phyloP scores from a whole-genome alignment of 2,888 invertebrate genomes.

The Adelognathus sp. region DNA sequence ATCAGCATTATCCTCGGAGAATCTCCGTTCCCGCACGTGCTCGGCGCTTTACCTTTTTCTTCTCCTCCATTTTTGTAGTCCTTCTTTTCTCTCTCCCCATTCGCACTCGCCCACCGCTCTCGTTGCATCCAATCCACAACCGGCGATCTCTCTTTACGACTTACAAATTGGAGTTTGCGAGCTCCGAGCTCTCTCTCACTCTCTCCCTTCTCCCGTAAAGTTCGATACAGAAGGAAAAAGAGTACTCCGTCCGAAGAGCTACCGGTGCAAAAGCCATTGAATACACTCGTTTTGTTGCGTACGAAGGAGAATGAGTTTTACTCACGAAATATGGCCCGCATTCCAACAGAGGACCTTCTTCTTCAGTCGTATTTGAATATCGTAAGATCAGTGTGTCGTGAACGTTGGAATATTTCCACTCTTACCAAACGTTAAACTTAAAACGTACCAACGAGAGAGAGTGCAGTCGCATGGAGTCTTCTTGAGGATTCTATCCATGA shows the following conservation, averaged over 20 bases:
- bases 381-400: conserved; percentile 64
- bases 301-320: conserved; percentile 42
- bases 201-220: too few relatives aligned
- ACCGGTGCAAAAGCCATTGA: background rate
- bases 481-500: background rate
- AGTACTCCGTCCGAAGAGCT: background rate
- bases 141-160: conserved; percentile 56
- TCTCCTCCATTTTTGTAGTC: background rate
- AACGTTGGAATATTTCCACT: conserved; percentile 59
- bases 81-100: background rate
- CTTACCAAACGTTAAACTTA: conserved; percentile 8
- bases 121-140: conserved; percentile 11
- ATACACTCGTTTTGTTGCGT: background rate
- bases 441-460: background rate
- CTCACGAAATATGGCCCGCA: too few relatives aligned
- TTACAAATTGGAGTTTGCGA: conserved; percentile 61
- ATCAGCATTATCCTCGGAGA: conserved; percentile 55
- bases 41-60: conserved; percentile 15
- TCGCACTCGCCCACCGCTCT: conserved; percentile 24
- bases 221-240: conserved; percentile 25
- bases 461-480: background rate
- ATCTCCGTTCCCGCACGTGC: conserved; percentile 35
- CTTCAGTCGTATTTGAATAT: conserved; percentile 70
- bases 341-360: conserved; percentile 63
- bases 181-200: conserved; percentile 29